A percentile compares a stretch with the other conserved stretches of the same genome.
These are phyloP conservation scores for Sapayoa aenigma DNA, from an alignment of 2,113 vertebrate genomes.

Conservation along the genomic window DNA sequence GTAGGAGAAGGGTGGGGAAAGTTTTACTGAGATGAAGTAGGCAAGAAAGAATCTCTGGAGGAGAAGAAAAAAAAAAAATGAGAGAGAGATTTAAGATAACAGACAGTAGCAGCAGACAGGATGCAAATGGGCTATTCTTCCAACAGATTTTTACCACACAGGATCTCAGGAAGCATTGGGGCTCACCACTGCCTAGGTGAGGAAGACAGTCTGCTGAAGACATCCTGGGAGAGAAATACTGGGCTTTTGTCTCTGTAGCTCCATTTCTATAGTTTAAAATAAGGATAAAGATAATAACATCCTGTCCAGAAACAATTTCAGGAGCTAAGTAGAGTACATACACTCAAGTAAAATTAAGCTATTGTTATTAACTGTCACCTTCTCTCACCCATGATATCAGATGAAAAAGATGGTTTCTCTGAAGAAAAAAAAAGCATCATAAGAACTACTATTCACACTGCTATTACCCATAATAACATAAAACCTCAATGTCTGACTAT, in stretches of 20 bases:
- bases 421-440: background rate
- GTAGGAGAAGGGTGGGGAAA: background rate
- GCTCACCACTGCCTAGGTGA: background rate
- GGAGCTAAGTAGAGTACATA: background rate
- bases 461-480: background rate
- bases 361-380: background rate
- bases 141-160: background rate
- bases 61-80: background rate
- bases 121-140: background rate
- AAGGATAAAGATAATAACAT: background rate
- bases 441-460: background rate
- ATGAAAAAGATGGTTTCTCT: background rate
- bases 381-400: background rate
- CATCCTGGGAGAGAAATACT: background rate
- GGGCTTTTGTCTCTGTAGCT: background rate
- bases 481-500: background rate
- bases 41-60: slow-evolving; percentile 19
- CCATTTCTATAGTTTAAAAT: background rate
- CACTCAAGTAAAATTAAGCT: background rate
- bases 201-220: background rate
- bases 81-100: background rate
- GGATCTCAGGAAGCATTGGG: background rate
- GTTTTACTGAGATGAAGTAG: background rate
- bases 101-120: background rate
- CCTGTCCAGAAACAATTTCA: background rate